Percentiles rank a stretch among this genome's conserved stretches.
Evolutionary conservation across 2,797 vertebrate species (phyloP).

Genomic region (Tragopan temminckii): DNA sequence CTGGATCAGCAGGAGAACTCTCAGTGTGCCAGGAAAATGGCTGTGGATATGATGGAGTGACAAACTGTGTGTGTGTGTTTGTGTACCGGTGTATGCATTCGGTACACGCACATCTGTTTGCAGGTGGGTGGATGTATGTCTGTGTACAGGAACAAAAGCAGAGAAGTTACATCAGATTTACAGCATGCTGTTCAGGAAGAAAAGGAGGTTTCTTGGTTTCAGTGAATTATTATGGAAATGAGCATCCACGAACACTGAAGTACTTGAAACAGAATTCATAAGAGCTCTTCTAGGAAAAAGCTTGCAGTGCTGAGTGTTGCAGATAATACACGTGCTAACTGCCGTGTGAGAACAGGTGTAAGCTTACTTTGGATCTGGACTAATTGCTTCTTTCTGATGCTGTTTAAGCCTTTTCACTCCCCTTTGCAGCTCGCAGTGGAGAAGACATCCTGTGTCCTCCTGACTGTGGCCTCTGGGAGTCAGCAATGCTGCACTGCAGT

Average conservation of each 20-base stretch:
- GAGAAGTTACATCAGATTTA: not conserved
- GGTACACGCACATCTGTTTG: fast-evolving
- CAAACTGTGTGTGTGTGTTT: not conserved
- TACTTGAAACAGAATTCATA: not conserved
- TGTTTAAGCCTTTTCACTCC: not conserved
- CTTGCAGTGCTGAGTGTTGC: not conserved
- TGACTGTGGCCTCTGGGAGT: not conserved
- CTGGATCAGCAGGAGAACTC: not conserved
- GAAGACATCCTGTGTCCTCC: not conserved
- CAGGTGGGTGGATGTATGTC: not conserved
- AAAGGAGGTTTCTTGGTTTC: not conserved
- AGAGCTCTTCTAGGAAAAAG: conserved; percentile 38
- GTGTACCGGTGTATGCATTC: fast-evolving
- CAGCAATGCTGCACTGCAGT: not conserved
- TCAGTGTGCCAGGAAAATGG: not conserved
- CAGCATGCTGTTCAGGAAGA: not conserved
- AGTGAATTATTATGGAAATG: conserved; percentile 2
- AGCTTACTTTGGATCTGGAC: conserved; percentile 14
- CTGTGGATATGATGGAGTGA: not conserved
- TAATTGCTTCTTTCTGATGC: conserved; percentile 40
- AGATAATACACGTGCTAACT: not conserved
- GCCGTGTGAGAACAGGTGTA: not conserved
- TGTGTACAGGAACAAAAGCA: not conserved
- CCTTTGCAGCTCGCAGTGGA: not conserved
- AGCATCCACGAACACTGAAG: not conserved